Evolutionary conservation across 2,797 vertebrate genomes (phyloP), one percentile per base, ranked within the genome.

Genomic region (Dendrocincla tyrannina): DNA sequence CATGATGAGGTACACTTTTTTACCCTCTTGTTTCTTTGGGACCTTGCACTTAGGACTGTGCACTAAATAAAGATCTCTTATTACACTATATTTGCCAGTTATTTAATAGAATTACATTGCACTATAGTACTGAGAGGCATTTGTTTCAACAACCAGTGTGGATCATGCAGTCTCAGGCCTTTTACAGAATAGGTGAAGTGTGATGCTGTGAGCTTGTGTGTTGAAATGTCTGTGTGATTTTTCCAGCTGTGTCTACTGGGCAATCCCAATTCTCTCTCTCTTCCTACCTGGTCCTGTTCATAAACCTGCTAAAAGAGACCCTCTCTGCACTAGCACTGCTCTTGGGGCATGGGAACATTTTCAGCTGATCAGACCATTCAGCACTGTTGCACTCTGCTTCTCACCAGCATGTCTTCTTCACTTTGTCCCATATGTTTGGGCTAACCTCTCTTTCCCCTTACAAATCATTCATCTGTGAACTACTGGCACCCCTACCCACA

Each of bases 401-500:
- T 95, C 83, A 87, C 55, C 85, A 91, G 32, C 85, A 58, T 22
- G 17, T 88, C 85, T 86, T 78, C 89, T 81, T 72, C 93, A 74
- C 91, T 88, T 35, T 80, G 39, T 52, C 87, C 68, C 50, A 25
- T 15, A 3, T 91, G 94, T 28, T 81, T 73, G 74, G 49, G 70
- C 70, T 95, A 79, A 95, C 83, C 91, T 94, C 69, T 67, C 47
- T 49, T 88, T 95, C 56, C 80, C 93, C 80, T 67, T 80, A 67
- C 73, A 82, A 91, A 93, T 91, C 67, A 32, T 62, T 82, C 70
- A 18, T 23, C 63, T 87, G 41, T 78, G 85, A 91, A 64, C 77
- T 90, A 8, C 52, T 87, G 88, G 70, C 85, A 84, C 33, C 63
- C 49, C 80, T 79, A 64, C 85, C 59, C 64, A 77, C 56, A 58